Evolutionary conservation across 2,888 invertebrate species (phyloP), one percentile per base, ranked within the genome.

Genomic region (Plebejus anna): DNA sequence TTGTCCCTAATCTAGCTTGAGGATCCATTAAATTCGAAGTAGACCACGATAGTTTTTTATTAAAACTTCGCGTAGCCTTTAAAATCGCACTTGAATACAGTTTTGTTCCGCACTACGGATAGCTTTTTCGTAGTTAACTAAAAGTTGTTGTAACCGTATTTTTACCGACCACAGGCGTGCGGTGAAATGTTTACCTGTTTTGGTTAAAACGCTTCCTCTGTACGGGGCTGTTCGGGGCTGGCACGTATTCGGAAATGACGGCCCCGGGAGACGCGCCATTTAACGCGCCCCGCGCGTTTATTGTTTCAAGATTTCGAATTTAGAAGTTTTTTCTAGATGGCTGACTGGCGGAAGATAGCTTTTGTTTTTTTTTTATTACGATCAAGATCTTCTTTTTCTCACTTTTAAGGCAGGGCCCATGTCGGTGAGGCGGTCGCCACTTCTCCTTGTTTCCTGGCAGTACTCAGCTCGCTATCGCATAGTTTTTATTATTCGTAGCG

Each of bases 181-280:
- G 75, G 77, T 72, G 36, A 83, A 84, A 82, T 84, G 86, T 86
- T 86, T 82, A 84, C 84, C 83, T 83, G 82, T 86, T 88, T 88
- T 85, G 86, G 84, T 84, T 85, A 88, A 89, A 90, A 88, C 83
- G 86, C 82, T 84, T 84, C 84, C 84, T 86, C 85, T 87, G 87
- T 83, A 32, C 47, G 28, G 6, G 51, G 73, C 84, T 83, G 84
- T 84, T 13, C 55, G 47, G 55, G 42, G 51, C 6, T 79, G 85
- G 83, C 73, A 55, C 73, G 73, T 73, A 42, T 51, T 51, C 73
- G 73, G 73, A 55, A 73, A 42, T 32, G 32, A 73, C 72, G 47
- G 73, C 36, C 51, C 55, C 73, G 73, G 13, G 51, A 32, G 73
- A 51, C 32, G 73, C 73, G 73, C 73, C 73, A 55, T 73, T 55